Conservation (phyloP, 2,888 invertebrate genomes). For the Calliscelio sp. region DNA sequence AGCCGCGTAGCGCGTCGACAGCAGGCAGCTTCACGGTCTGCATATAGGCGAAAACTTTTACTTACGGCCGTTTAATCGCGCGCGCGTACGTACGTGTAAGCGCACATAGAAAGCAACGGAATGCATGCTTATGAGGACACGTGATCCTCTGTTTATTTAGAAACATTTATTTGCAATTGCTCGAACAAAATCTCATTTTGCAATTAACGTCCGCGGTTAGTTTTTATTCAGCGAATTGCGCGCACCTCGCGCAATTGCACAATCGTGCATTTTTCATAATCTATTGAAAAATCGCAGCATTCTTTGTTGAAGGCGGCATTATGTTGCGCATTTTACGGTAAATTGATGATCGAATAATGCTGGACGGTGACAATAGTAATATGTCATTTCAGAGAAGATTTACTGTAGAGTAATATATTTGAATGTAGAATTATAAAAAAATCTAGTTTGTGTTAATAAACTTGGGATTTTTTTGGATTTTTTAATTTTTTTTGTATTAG, state of each 20-base stretch:
- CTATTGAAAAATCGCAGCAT: constrained; percentile 26
- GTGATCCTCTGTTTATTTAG: constrained; percentile 67
- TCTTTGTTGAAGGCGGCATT: constrained; percentile 20
- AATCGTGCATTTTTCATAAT: constrained; percentile 31
- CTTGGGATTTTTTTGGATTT: too few relatives aligned
- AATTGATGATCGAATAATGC: constrained; percentile 15
- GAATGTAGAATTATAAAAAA: too few relatives aligned
- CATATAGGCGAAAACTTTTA: constrained; percentile 81
- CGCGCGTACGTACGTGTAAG: constrained; percentile 64
- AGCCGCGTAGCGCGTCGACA: constrained; percentile 73
- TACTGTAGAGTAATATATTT: too few relatives aligned
- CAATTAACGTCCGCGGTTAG: neutral
- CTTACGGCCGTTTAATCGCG: constrained; percentile 75
- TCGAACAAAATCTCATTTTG: constrained; percentile 43
- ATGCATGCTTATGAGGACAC: constrained; percentile 67
- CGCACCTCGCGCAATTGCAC: too few relatives aligned
- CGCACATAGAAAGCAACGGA: constrained; percentile 75
- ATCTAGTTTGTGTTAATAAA: too few relatives aligned
- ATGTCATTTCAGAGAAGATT: too few relatives aligned
- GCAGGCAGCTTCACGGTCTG: constrained; percentile 79
- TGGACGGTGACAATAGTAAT: constrained; percentile 31
- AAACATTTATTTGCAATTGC: constrained; percentile 63
- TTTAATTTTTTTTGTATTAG: too few relatives aligned
- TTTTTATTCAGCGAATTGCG: constrained; percentile 20
- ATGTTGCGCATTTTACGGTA: constrained; percentile 7